Evolutionary conservation across 92 coral and sea anemone species (phyloP), one percentile per base, ranked within the genome.

Genomic region (Pocillopora meandrina): DNA sequence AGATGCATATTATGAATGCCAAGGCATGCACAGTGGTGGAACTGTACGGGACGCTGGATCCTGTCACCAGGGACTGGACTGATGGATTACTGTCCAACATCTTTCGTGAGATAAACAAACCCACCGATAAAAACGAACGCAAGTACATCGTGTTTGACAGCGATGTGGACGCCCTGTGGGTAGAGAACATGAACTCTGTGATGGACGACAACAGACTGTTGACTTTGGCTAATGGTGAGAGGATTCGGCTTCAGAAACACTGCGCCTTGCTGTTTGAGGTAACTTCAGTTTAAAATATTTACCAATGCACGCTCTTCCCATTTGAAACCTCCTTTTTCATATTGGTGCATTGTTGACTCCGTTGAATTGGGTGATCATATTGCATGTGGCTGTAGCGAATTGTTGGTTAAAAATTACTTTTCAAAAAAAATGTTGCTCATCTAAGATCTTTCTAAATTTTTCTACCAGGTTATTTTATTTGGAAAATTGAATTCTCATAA

Each of bases 101-200:
- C 84, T 97, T 97, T 84, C 99, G 99, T 83, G 99, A 97, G 83
- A 97, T 97, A 88, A 97, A 97, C 65, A 97, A 91, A 87, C 99
- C 99, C 5, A 97, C 99, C 1, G 99, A 97, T 82, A 97, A 97
- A 87, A 97, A 91, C 86, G 99, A 97, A 47, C 95, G 99, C 67
- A 97, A 97, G 89, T 97, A 97, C 75, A 97, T 97, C 68, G 99
- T 97, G 82, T 97, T 97, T 79, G 99, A 97, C 81, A 91, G 99
- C 61, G 99, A 97, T 70, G 99, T 97, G 57, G 99, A 97, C 80
- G 99, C 99, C 12, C 87, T 97, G 79, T 97, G 99, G 99, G 99
- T 97, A 15, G 99, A 97, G 89, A 97, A 97, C 82, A 97, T 97
- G 99, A 97, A 97, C 87, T 97, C 99, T 71, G 99, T 97, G 8